Evolutionary conservation across 1,140 invertebrate species (phyloP), one percentile per base, ranked within the genome.

Genomic region (Trichonephila inaurata): DNA sequence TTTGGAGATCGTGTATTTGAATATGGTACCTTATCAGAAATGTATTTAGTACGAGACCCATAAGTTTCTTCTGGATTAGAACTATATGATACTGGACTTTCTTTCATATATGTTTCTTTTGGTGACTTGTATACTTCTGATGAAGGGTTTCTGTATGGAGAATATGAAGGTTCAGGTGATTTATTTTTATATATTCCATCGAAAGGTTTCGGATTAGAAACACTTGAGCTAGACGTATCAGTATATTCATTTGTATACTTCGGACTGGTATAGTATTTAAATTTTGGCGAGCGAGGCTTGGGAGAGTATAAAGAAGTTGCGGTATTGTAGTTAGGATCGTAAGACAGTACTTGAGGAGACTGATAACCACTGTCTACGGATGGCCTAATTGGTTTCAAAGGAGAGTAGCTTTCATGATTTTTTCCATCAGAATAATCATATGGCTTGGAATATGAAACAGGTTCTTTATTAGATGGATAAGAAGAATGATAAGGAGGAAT

Each of bases 231-330:
- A 12, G 58, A 21, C 10, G 82, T 58, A 10, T 6, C 19, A 58
- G 33, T 21, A 64, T 88, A 64, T 19, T 64, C 61, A 18, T 33
- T 62, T 24, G 14, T 28, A 14, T 10, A 60, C 60, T 85, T n/a
- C 4, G 51, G 83, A n/a, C 21, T 58, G n/a, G n/a, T 88, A 58
- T 88, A 88, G 21, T 88, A 62, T 14, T 88, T 64, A 66, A 58
- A 64, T 40, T 40, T 88, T 64, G 86, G 86, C 6, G 82, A n/a
- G 33, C 44, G 28, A 19, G 60, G 61, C 14, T 21, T 40, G 6
- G 86, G 14, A 4, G 86, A 64, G 44, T 88, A 88, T 62, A 40
- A n/a, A 16, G 60, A 40, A 18, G 40, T 64, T 14, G 61, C 33
- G 33, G 19, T 21, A 18, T 64, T 19, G 33, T 16, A 33, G 1